phyloP scores from a whole-genome alignment of 2,113 vertebrate species.

The Anguilla rostrata region DNA sequence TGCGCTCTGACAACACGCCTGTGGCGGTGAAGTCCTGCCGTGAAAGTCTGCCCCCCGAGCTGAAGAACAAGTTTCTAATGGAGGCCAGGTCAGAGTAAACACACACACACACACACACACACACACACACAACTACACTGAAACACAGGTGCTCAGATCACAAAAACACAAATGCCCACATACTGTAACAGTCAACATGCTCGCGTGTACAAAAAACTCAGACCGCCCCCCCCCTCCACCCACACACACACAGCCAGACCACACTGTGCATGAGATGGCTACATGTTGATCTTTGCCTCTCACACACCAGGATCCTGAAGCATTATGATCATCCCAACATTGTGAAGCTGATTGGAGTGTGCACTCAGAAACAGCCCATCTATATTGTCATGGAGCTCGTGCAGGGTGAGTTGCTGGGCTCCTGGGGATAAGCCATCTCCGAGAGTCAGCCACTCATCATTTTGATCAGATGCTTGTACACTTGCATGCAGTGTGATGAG shows the following conservation, averaged over 20 bases:
- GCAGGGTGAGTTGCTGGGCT: conserved; percentile 71
- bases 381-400: conserved; percentile 98
- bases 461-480: neutral
- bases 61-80: conserved; percentile 93
- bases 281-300: neutral
- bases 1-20: conserved; percentile 79
- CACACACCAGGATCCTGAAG: conserved; percentile 84
- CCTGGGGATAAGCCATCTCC: neutral
- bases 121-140: conserved; percentile 15
- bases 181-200: neutral
- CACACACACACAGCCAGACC: neutral
- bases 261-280: neutral
- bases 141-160: neutral
- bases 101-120: neutral
- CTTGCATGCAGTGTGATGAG: too few relatives aligned
- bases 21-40: conserved; percentile 93
- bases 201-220: too few relatives aligned
- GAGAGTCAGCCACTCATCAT: neutral
- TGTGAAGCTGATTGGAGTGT: conserved; percentile 90
- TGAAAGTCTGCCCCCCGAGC: conserved; percentile 84
- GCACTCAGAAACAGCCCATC: conserved; percentile 94
- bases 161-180: neutral
- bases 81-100: conserved; percentile 81
- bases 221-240: neutral
- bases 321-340: conserved; percentile 95